Base-by-base conservation (phyloP, 1,140 invertebrate species). In the Manduca sexta region DNA sequence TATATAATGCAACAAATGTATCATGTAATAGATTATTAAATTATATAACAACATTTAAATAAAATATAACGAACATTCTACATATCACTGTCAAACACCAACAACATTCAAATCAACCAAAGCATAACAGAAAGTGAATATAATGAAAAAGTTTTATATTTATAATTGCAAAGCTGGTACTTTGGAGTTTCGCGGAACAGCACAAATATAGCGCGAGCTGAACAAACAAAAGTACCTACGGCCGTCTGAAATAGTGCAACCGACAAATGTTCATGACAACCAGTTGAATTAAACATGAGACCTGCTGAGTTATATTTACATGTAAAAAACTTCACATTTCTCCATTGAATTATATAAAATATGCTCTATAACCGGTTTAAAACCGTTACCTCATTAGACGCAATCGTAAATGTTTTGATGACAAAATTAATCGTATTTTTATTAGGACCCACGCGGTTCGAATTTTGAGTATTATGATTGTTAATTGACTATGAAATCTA, bases 231-330 rank as follows among this genome's bases (percentile, higher is more conserved):
- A 69, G 60, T 56, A 45, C 41, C 56, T 47, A 35, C 41, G 37
- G 41, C 45, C 44, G 61, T 70, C 64, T 74, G 66, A 76, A 79
- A 74, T 74, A 77, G 67, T 74, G 66, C 64, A 62, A 74, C 72
- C 74, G 77, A 84, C 77, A 81, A 84, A 78, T 81, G 77, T 81
- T 78, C 70, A 71, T 73, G 80, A 81, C 77, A 79, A 60, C 56
- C 68, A 62, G 57, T 57, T 81, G 77, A 65, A 84, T 84, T 74
- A 84, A 64, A 81, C 80, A 84, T 84, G 72, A 81, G 76, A 54
- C 52, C 70, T 74, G 70, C 60, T 47, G 56, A 59, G 60, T 49
- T 52, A 43, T 65, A 76, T 79, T 76, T 74, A 71, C 72, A 79
- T 82, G 72, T 65, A 75, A 69, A 64, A 59, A 62, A 52, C 55